phyloP scores from a whole-genome alignment of 2,888 invertebrate species.

The Rhingia campestris region DNA sequence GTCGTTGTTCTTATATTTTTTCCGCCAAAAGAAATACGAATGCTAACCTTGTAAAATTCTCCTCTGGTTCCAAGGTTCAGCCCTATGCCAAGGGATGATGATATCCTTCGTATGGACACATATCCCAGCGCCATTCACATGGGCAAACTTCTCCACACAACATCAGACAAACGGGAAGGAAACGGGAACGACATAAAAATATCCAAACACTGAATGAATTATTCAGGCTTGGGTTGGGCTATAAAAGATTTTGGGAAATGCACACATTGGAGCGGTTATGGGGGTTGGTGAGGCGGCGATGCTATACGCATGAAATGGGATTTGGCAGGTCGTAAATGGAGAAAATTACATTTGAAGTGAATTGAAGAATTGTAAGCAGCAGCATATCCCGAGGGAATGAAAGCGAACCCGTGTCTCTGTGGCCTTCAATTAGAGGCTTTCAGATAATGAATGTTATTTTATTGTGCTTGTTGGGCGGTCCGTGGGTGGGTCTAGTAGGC shows the following conservation, averaged over 20 bases:
- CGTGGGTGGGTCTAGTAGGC: background rate
- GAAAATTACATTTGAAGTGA: slow-evolving; percentile 48
- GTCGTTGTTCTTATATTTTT: slow-evolving; percentile 17
- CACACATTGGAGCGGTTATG: slow-evolving; percentile 48
- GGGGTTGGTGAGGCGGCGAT: background rate
- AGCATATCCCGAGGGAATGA: slow-evolving; percentile 27
- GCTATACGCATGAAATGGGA: slow-evolving; percentile 36
- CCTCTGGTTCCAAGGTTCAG: slow-evolving; percentile 22
- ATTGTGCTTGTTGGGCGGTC: too few relatives aligned
- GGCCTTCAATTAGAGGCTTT: slow-evolving; percentile 58
- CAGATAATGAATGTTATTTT: slow-evolving; percentile 35
- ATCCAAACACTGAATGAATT: slow-evolving; percentile 58
- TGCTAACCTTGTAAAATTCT: slow-evolving; percentile 64
- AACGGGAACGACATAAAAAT: background rate
- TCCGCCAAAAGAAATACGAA: slow-evolving; percentile 20
- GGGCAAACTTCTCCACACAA: background rate
- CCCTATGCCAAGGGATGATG: slow-evolving; percentile 28
- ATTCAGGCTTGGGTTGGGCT: slow-evolving; percentile 57
- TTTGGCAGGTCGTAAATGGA: slow-evolving; percentile 60
- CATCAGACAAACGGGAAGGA: background rate
- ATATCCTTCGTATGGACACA: background rate
- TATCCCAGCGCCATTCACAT: background rate
- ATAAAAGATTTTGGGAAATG: slow-evolving; percentile 63
- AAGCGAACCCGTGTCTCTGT: background rate
- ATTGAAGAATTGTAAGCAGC: slow-evolving; percentile 48